Evolutionary conservation across 2,888 invertebrate species (phyloP), one percentile per base, ranked within the genome.

Genomic region (Laothoe populi): DNA sequence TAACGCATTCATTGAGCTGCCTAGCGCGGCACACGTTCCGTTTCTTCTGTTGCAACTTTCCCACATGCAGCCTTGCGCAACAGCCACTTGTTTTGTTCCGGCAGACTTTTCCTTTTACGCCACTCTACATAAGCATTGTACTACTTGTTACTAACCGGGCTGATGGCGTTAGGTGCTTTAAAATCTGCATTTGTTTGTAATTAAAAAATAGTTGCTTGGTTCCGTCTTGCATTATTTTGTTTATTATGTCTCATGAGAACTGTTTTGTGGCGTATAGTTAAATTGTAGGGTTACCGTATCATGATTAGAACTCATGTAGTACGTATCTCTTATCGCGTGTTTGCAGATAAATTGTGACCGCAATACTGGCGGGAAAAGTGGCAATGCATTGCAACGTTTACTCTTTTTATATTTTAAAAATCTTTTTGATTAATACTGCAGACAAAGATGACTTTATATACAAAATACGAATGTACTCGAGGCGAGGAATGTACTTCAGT

Each of bases 51-150:
- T 82, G 86, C 83, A 87, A 92, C 90, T 91, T 92, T 92, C 90
- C 87, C 90, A 90, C 87, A 86, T 83, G 83, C 81, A 84, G 76
- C 79, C 86, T 92, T 92, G 89, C 88, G 90, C 87, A 90, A 91
- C 84, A 79, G 75, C 77, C 80, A 78, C 82, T 84, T 84, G 89
- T 90, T 90, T 90, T 90, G 86, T 90, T 87, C 86, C 86, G 83
- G 77, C 79, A 81, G 76, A 87, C 86, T 90, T 87, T 87, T 90
- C 86, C 88, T 87, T 88, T 87, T 85, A 82, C 77, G 75, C 73
- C 77, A 83, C 74, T 76, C 80, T 74, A 81, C 78, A 74, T 64
- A 75, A 76, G 75, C 80, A 61, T 44, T 64, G 61, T 74, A 78
- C 80, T 81, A 76, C 76, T 79, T 80, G 83, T 84, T 82, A 81